Conservation (phyloP, 2,888 invertebrate species). For the Leuctra nigra region DNA sequence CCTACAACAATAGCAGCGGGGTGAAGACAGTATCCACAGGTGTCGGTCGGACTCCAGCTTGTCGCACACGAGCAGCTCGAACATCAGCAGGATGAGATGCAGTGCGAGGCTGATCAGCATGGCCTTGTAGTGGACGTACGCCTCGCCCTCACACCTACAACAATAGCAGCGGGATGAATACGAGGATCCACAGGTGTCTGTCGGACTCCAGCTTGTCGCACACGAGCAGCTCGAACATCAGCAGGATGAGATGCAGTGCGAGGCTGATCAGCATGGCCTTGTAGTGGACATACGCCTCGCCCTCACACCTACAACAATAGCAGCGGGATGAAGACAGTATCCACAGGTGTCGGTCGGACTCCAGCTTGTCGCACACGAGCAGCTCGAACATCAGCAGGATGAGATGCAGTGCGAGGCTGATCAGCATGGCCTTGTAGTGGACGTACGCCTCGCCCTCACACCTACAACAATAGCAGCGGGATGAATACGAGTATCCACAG, state of each 20-base stretch:
- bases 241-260: conserved; percentile 85
- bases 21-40: conserved; percentile 85
- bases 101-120: conserved; percentile 95
- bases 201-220: conserved; percentile 90
- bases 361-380: conserved; percentile 90
- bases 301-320: conserved; percentile 92
- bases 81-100: conserved; percentile 91
- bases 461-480: conserved; percentile 89
- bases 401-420: conserved; percentile 88
- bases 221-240: conserved; percentile 94
- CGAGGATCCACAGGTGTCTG: conserved; percentile 81
- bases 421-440: conserved; percentile 97
- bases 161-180: conserved; percentile 95
- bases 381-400: conserved; percentile 95
- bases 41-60: conserved; percentile 82
- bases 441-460: conserved; percentile 93
- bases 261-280: conserved; percentile 97
- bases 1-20: no score
- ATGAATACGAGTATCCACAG: conserved; percentile 90
- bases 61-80: conserved; percentile 92
- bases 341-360: conserved; percentile 79
- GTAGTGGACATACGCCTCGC: conserved; percentile 94
- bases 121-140: conserved; percentile 95
- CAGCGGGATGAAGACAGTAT: conserved; percentile 91
- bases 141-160: conserved; percentile 88